These are phyloP conservation scores for Syngnathus scovelli DNA, from an alignment of 2,113 vertebrate genomes.

Conservation along the genomic window DNA sequence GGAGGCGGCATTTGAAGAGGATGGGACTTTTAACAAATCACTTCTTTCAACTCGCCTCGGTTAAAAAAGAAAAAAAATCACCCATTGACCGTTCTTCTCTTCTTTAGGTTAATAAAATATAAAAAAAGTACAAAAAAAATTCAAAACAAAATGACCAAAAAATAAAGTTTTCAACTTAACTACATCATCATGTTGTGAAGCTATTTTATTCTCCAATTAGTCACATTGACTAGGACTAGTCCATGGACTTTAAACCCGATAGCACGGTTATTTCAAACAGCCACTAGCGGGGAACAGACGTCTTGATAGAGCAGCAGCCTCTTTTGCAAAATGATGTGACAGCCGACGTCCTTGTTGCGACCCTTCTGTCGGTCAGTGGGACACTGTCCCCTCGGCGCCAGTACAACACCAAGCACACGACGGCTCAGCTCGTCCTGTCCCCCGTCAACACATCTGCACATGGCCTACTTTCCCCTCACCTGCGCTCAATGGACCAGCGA, in stretches of 20 bases:
- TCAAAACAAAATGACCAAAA: constrained; percentile 69
- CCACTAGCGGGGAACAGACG: constrained; percentile 41
- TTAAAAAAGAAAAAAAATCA: constrained; percentile 17
- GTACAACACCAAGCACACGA: constrained; percentile 6
- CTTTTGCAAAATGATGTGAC: not conserved
- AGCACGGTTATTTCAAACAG: constrained; percentile 4
- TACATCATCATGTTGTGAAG: constrained; percentile 32
- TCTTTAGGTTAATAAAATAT: constrained; percentile 62
- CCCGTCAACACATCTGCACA: constrained; percentile 1
- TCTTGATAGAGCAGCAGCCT: constrained; percentile 7
- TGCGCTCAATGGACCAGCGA: constrained; percentile 35
- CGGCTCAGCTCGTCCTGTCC: constrained; percentile 8
- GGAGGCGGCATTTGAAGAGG: constrained; percentile 41
- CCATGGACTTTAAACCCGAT: no score
- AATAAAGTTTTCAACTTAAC: constrained; percentile 76
- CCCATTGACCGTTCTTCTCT: constrained; percentile 44
- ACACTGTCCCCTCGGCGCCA: constrained; percentile 33
- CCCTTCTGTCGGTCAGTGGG: constrained; percentile 40
- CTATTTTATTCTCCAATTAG: constrained; percentile 22
- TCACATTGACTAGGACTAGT: not conserved
- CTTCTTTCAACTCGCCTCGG: constrained; percentile 35
- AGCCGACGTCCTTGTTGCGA: constrained; percentile 11
- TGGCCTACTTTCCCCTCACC: constrained; percentile 24
- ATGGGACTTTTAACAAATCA: constrained; percentile 51
- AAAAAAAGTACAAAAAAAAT: constrained; percentile 58